These are phyloP conservation scores for Tricholaema leucomelas DNA, from an alignment of 2,113 vertebrate genomes.

Conservation along the genomic window DNA sequence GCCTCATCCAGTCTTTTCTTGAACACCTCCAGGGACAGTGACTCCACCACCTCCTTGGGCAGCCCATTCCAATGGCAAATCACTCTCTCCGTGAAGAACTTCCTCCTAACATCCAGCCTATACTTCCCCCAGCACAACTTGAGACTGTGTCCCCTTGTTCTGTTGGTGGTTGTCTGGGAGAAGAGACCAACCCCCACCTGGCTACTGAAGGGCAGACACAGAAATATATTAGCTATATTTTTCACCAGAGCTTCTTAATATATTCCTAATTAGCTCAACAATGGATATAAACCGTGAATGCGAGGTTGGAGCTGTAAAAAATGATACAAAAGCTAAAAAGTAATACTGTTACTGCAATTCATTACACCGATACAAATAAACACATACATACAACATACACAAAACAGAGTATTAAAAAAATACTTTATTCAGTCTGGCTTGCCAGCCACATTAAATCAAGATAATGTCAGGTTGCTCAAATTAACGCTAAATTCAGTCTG, in stretches of 20 bases:
- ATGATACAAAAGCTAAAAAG: background rate
- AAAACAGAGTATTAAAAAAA: background rate
- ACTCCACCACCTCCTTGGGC: no score
- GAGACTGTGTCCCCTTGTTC: no score
- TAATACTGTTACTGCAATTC: background rate
- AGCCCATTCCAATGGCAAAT: no score
- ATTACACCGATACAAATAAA: background rate
- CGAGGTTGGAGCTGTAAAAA: background rate
- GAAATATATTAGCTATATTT: background rate
- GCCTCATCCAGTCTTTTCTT: no score
- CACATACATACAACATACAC: background rate
- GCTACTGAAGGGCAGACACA: background rate
- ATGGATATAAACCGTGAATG: background rate
- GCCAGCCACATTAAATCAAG: background rate
- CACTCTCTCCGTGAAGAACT: no score
- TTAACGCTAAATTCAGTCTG: background rate
- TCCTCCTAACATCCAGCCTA: no score
- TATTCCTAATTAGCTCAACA: slow-evolving; percentile 7
- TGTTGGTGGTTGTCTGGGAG: no score
- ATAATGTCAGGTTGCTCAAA: background rate
- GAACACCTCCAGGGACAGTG: no score
- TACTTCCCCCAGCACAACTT: no score
- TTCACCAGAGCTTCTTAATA: background rate
- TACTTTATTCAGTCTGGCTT: background rate
- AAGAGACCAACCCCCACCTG: no score